Evolutionary conservation across 2,888 invertebrate species (phyloP), one percentile per base, ranked within the genome.

Genomic region (Oasisia sp.): DNA sequence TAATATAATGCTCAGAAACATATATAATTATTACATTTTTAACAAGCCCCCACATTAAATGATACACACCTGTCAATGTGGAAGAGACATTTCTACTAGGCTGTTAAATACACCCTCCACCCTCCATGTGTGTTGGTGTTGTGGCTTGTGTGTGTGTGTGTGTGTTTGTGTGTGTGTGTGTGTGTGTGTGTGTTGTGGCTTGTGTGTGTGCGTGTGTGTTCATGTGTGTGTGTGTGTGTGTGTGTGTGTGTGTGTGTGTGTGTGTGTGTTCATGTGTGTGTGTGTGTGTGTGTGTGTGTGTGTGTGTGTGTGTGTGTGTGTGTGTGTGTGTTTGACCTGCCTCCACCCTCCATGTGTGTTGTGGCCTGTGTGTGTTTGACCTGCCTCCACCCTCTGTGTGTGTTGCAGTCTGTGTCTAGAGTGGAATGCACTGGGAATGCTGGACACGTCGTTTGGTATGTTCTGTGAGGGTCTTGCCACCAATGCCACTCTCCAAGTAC

Each of bases 341-440:
- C 38, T 38, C 38, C 38, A 38, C 4, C 38, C 38, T 38, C 38
- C 38, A 4, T 38, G 38, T 38, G 38, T 38, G 38, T 38, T 38
- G 38, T 38, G 38, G 38, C 38, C 38, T 38, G 38, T 38, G 38
- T 38, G 38, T 38, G 38, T 38, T 38, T 38, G 38, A n/a, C 91
- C 12, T n/a, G 32, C 92, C 27, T 32, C 38, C 38, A 38, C 11
- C 19, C 32, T 91, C 19, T 19, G 19, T 9, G 38, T 90, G 32
- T 91, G n/a, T 94, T 94, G 45, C 94, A 96, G 96, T 92, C 92
- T 96, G 89, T 95, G 95, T 93, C 93, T 96, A 89, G 96, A 96
- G 93, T 96, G 96, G 96, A 96, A 96, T 95, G 95, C 95, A 32
- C 90, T 96, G 91, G 96, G 96, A 1, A 96, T 96, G 95, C 93